phyloP scores from a whole-genome alignment of 1,140 invertebrate genomes.

The Macrocentrus cingulum region DNA sequence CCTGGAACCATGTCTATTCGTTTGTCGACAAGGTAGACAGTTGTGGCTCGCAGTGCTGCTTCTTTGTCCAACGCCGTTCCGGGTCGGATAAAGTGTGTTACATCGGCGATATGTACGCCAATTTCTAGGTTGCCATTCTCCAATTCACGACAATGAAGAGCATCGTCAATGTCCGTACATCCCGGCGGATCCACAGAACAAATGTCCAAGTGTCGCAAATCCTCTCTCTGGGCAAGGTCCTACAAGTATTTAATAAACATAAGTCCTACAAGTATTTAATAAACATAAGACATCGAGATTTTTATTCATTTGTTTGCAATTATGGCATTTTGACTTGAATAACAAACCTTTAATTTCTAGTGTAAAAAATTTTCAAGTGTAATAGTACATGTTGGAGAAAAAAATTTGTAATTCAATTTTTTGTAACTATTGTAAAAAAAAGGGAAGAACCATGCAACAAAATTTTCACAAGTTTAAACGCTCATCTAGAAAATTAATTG shows the following conservation, averaged over 20 bases:
- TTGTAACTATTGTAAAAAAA: no score
- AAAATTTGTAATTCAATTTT: no score
- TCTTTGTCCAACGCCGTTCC: constrained; percentile 86
- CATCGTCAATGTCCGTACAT: constrained; percentile 99
- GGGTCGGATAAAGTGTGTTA: constrained; percentile 90
- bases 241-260: constrained; percentile 43
- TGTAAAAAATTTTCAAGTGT: no score
- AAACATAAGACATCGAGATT: not conserved
- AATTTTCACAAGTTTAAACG: constrained; percentile 14
- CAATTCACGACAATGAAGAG: constrained; percentile 83
- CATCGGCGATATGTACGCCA: constrained; percentile 95
- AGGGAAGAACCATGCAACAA: constrained; percentile 17
- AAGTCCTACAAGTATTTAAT: not conserved
- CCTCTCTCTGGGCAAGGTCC: constrained; percentile 78
- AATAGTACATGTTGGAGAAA: no score
- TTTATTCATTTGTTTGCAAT: not conserved
- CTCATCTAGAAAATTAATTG: constrained; percentile 19
- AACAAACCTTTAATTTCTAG: no score
- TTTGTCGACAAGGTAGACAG: constrained; percentile 88
- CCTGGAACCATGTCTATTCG: constrained; percentile 88
- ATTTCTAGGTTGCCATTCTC: constrained; percentile 81
- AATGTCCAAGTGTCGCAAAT: constrained; percentile 82
- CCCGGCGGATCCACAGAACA: constrained; percentile 98
- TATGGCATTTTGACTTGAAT: no score
- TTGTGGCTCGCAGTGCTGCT: constrained; percentile 82